phyloP scores from a whole-genome alignment of 2,888 invertebrate species.

The Andrena chrysosceles region DNA sequence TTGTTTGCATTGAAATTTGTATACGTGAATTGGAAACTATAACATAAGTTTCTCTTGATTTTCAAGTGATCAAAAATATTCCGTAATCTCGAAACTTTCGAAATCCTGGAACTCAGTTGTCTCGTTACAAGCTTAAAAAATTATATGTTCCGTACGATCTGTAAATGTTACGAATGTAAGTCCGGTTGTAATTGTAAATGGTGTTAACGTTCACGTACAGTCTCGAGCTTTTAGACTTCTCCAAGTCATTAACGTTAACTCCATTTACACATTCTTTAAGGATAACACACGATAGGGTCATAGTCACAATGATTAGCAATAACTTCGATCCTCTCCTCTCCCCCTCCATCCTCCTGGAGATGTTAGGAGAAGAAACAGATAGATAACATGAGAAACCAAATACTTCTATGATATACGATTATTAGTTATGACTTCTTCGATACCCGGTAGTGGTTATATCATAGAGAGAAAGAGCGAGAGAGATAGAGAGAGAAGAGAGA shows the following conservation, averaged over 20 bases:
- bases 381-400: conserved; percentile 64
- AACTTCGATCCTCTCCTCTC: conserved; percentile 77
- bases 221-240: not conserved
- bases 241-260: conserved; percentile 36
- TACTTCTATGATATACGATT: conserved; percentile 43
- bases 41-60: not conserved
- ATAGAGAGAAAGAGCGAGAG: not conserved
- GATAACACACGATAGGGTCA: conserved; percentile 62
- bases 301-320: conserved; percentile 73
- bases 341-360: conserved; percentile 81
- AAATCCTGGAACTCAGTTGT: not conserved
- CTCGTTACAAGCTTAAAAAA: not conserved
- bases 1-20: not conserved
- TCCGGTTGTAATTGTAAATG: conserved; percentile 27
- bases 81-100: not conserved
- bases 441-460: conserved; percentile 74
- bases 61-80: not conserved
- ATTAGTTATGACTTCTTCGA: conserved; percentile 54
- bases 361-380: conserved; percentile 71
- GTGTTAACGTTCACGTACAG: conserved; percentile 28
- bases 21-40: not conserved
- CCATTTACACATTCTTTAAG: conserved; percentile 43
- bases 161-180: not conserved
- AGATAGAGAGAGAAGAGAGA: conserved; percentile 60
- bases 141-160: not conserved